A percentile compares a stretch with the other conserved stretches of the same genome.
phyloP scores from a whole-genome alignment of 2,888 invertebrate genomes.

The Tipula vernalis region DNA sequence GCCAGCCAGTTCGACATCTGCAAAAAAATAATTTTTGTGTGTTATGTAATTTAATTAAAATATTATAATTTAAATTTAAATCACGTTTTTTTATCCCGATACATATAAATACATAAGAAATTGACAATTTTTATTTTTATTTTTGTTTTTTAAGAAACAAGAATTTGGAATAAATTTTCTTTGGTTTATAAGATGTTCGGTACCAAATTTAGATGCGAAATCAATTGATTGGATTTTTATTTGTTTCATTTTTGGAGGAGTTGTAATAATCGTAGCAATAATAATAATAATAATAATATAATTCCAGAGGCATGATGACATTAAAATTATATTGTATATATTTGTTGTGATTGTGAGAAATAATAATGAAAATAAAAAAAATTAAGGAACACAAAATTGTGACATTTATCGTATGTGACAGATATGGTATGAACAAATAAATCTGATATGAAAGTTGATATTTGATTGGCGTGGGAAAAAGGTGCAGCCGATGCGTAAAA shows the following conservation, averaged over 20 bases:
- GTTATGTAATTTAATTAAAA: neutral
- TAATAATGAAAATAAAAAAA: neutral
- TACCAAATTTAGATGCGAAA: neutral
- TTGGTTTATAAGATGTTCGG: neutral
- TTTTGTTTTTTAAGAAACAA: neutral
- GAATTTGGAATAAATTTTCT: neutral
- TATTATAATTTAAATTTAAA: neutral
- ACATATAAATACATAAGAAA: neutral
- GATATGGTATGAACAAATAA: neutral
- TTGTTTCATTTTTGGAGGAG: neutral
- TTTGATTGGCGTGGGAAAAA: neutral
- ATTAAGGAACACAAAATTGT: neutral
- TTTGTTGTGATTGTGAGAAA: neutral
- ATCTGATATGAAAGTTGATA: neutral
- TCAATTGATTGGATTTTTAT: neutral
- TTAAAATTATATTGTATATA: neutral
- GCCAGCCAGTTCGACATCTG: slow-evolving; percentile 88
- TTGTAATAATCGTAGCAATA: neutral
- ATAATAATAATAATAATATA: neutral
- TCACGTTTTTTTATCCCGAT: neutral
- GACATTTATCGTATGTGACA: neutral
- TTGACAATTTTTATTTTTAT: too few species aligned
- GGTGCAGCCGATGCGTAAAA: neutral
- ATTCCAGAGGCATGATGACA: neutral
- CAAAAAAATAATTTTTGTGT: slow-evolving; percentile 18